phyloP scores from a whole-genome alignment of 2,797 vertebrate genomes.

The Enteromius anoplus region DNA sequence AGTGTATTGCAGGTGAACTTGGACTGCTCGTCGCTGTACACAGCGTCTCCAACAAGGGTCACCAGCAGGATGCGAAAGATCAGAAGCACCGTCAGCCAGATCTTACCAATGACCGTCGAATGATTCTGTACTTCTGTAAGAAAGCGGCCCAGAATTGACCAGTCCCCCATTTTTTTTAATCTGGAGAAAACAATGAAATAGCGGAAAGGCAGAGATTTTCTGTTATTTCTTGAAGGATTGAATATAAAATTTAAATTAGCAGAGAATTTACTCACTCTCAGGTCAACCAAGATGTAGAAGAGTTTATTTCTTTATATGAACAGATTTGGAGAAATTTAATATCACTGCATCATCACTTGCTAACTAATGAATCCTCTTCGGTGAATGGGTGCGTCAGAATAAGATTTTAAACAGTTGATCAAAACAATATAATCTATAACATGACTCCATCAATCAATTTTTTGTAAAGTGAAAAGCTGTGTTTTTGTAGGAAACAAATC shows the following conservation, averaged over 20 bases:
- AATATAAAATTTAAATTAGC: neutral
- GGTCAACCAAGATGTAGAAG: neutral
- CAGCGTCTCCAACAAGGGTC: constrained; percentile 76
- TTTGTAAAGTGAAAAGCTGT: neutral
- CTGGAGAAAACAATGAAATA: constrained; percentile 44
- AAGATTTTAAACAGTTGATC: neutral
- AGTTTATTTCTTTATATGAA: neutral
- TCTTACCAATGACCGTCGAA: constrained; percentile 75
- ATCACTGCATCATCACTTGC: neutral
- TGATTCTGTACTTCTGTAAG: constrained; percentile 76
- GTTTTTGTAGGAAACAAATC: neutral
- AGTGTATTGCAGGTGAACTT: constrained; percentile 84
- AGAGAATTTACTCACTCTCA: neutral
- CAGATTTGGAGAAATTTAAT: neutral
- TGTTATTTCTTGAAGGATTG: neutral
- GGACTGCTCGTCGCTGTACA: constrained; percentile 85
- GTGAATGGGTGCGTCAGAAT: neutral
- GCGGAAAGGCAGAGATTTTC: neutral
- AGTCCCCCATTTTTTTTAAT: constrained; percentile 71
- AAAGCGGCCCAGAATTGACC: constrained; percentile 76
- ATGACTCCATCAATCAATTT: neutral
- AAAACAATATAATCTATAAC: neutral
- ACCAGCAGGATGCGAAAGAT: constrained; percentile 77
- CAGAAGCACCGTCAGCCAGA: constrained; percentile 77
- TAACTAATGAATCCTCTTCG: neutral